These are phyloP conservation scores for Podabrus alpinus DNA, from an alignment of 2,888 invertebrate species.

Conservation along the genomic window DNA sequence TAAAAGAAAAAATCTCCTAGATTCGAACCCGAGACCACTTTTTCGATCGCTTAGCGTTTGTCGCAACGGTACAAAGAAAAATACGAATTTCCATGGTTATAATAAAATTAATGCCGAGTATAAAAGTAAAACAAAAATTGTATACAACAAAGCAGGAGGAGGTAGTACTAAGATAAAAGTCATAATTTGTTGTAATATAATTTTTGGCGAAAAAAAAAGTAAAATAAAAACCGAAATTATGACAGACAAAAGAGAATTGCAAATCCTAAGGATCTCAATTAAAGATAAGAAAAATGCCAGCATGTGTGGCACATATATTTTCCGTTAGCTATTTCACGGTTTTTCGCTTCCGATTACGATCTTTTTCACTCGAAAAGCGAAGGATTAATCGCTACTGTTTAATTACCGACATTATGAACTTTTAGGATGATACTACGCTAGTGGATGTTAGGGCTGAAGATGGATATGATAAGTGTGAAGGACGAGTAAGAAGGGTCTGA, in stretches of 20 bases:
- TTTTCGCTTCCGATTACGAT: constrained; percentile 17
- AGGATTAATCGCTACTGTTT: constrained; percentile 21
- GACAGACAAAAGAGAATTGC: background rate
- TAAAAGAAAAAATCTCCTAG: no score
- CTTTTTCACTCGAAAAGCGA: constrained; percentile 15
- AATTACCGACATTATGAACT: constrained; percentile 19
- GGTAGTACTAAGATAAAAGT: background rate
- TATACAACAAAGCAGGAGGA: background rate
- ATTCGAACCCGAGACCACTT: background rate
- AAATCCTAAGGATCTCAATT: constrained; percentile 1
- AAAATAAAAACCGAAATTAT: background rate
- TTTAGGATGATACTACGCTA: constrained; percentile 15
- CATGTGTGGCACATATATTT: constrained; percentile 10
- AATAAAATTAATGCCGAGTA: background rate
- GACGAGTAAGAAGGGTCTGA: constrained; percentile 35
- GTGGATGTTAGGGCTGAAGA: constrained; percentile 23
- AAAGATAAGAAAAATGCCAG: constrained; percentile 10
- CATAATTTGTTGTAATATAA: background rate
- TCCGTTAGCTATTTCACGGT: constrained; percentile 18
- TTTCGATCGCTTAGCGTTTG: no score
- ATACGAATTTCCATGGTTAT: background rate
- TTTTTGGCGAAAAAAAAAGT: background rate
- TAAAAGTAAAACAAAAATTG: background rate
- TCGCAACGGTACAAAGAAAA: background rate
- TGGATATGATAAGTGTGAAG: constrained; percentile 25